Conservation (phyloP, 64 coral and sea anemone species). For the Actinia equina region DNA sequence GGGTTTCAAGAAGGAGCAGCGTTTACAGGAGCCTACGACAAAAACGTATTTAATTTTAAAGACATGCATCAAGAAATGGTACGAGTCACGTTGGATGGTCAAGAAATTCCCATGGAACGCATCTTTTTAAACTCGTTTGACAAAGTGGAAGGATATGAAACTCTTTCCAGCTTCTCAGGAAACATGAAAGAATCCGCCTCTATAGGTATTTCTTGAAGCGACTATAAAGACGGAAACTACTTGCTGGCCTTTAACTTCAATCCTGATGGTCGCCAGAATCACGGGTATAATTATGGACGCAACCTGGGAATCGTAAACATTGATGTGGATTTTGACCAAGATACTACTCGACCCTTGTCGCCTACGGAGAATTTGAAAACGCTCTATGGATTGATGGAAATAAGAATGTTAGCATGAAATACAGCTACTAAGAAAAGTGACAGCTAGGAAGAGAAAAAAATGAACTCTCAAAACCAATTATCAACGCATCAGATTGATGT, state of each 20-base stretch:
- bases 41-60: no score
- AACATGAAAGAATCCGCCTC: no score
- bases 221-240: constrained; percentile 8
- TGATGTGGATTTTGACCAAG: not conserved
- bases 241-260: constrained; percentile 12
- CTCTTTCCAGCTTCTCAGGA: no score
- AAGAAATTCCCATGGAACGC: no score
- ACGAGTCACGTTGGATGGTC: no score
- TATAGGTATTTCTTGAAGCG: not conserved
- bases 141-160: no score
- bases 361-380: not conserved
- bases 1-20: no score
- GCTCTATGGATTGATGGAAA: constrained; percentile 8
- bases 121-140: no score
- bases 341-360: not conserved
- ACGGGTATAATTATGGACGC: constrained; percentile 1
- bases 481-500: not conserved
- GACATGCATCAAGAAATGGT: no score
- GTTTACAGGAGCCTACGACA: no score
- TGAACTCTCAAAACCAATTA: not conserved
- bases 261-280: constrained; percentile 20
- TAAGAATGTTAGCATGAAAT: constrained; percentile 7
- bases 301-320: constrained; percentile 13
- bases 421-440: not conserved
- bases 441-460: not conserved